Base-by-base conservation (phyloP, 2,888 invertebrate species). In the Scaptodrosophila latifasciaeformis region DNA sequence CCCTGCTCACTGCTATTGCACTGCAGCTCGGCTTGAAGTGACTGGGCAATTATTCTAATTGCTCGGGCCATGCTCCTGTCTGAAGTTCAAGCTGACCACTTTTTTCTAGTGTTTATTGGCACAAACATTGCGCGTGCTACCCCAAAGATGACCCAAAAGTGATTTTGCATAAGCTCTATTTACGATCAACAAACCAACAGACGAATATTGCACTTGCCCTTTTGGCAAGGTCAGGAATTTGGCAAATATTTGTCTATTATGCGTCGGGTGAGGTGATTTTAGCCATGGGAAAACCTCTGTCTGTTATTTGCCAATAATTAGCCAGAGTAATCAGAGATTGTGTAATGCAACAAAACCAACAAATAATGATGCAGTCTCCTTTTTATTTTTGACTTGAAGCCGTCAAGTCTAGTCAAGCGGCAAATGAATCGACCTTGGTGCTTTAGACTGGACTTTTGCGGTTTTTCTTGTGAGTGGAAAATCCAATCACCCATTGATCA, bases 271-370 rank as follows among this genome's bases (percentile, higher is more conserved):
- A n/a, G n/a, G n/a, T n/a, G n/a, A n/a, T n/a, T n/a, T n/a, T n/a
- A n/a, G n/a, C n/a, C n/a, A n/a, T n/a, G n/a, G n/a, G n/a, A n/a
- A n/a, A n/a, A n/a, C n/a, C n/a, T n/a, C n/a, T n/a, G n/a, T n/a
- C n/a, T n/a, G n/a, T 45, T 75, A 54, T 75, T 75, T 81, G 52
- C 57, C 57, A 59, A 71, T 68, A 71, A 68, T 81, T 78, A 78
- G 66, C 64, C 29, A 19, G 68, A 68, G 72, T 78, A 78, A 78
- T 75, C 54, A 58, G 51, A 61, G 60, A 68, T 62, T 80, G 64
- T 56, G n/a, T n/a, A 60, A 58, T 75, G 60, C 48, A n/a, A n/a
- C n/a, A 72, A 57, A 59, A 51, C 70, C 63, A 72, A 60, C 70
- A 61, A 59, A 55, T 55, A 45, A 60, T 59, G 58, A 49, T 61